Evolutionary conservation across 1,140 invertebrate genomes (phyloP).

Genomic region (Brachionus rotundiformis): DNA sequence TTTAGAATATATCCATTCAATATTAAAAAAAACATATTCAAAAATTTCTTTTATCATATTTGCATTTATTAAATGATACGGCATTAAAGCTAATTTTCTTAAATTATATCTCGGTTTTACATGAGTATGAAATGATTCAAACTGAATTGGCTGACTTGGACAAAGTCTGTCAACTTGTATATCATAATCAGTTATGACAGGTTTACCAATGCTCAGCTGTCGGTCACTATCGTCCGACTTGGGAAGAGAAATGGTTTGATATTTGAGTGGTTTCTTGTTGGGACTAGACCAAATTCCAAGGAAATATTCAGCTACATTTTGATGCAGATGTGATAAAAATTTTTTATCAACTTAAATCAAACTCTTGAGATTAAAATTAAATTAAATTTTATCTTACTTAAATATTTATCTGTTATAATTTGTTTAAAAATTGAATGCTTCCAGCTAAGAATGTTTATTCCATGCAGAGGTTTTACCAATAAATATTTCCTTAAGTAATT

Average conservation of each 20-base stretch:
- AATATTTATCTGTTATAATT: constrained; percentile 22
- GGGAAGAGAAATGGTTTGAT: background rate
- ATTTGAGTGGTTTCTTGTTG: constrained; percentile 19
- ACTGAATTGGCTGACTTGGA: constrained; percentile 39
- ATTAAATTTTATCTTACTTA: background rate
- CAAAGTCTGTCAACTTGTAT: background rate
- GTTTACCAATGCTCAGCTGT: constrained; percentile 12
- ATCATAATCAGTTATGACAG: background rate
- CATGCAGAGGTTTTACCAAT: constrained; percentile 12
- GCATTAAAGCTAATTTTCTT: constrained; percentile 44
- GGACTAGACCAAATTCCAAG: constrained; percentile 29
- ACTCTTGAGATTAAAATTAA: background rate
- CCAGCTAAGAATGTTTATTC: constrained; percentile 1
- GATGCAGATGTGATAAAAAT: constrained; percentile 1
- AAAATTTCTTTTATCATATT: constrained; percentile 32
- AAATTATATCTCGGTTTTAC: constrained; percentile 37
- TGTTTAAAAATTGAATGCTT: constrained; percentile 49
- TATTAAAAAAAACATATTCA: constrained; percentile 32
- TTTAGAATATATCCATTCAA: constrained; percentile 48
- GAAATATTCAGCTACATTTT: constrained; percentile 28
- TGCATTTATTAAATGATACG: constrained; percentile 39
- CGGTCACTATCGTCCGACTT: background rate
- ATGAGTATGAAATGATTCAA: constrained; percentile 45
- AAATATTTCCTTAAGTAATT: constrained; percentile 2
- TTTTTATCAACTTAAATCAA: background rate